Evolutionary conservation across 2,797 vertebrate species (phyloP).

Genomic region (Todus mexicanus): DNA sequence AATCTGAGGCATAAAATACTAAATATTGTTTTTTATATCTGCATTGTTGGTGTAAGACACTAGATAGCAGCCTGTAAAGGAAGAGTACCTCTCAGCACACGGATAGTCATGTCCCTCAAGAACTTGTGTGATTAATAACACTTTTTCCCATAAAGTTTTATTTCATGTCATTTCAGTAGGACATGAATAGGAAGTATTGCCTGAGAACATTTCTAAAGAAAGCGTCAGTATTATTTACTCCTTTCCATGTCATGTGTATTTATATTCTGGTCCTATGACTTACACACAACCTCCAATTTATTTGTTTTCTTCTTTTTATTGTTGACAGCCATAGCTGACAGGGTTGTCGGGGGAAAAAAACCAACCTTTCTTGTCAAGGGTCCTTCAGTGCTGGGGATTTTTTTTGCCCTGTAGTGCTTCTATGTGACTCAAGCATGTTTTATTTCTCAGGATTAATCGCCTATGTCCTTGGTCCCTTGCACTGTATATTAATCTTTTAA

Average conservation of each 20-base stretch:
- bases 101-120: not conserved
- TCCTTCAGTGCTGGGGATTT: not conserved
- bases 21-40: not conserved
- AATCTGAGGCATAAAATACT: not conserved
- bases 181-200: not conserved
- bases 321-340: slow-evolving; percentile 37
- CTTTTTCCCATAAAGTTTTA: not conserved
- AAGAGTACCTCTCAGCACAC: not conserved
- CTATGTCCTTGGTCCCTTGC: slow-evolving; percentile 1
- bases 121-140: not conserved
- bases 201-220: slow-evolving; percentile 44
- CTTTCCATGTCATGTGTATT: slow-evolving; percentile 46
- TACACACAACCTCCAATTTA: slow-evolving; percentile 49
- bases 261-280: slow-evolving; percentile 67
- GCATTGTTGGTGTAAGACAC: not conserved
- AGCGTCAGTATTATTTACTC: slow-evolving; percentile 51
- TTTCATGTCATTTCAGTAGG: slow-evolving; percentile 2
- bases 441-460: slow-evolving; percentile 45
- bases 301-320: slow-evolving; percentile 63
- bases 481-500: slow-evolving; percentile 46
- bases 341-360: not conserved
- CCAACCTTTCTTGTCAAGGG: slow-evolving; percentile 50
- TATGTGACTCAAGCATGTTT: not conserved
- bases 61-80: not conserved
- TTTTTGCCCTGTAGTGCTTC: not conserved